Evolutionary conservation across 2,888 invertebrate species (phyloP).

Genomic region (Chloromyia formosa): DNA sequence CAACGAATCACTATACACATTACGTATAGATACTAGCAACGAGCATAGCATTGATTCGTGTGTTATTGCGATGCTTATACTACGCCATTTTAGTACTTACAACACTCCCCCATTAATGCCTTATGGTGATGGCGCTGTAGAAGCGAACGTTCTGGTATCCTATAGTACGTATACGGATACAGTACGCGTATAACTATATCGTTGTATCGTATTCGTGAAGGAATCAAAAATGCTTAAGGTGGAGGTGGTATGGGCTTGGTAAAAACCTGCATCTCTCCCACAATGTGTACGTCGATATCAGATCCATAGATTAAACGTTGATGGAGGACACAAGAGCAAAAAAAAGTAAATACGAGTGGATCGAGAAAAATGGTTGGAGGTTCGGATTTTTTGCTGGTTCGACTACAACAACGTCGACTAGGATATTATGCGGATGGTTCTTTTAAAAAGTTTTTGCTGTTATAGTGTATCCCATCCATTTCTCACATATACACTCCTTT

Average conservation of each 20-base stretch:
- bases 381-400: background rate
- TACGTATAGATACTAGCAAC: conserved; percentile 13
- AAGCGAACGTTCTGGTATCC: background rate
- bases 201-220: background rate
- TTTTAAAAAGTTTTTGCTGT: conserved; percentile 12
- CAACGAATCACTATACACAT: background rate
- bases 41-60: conserved; percentile 46
- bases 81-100: conserved; percentile 48
- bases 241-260: background rate
- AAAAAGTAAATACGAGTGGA: background rate
- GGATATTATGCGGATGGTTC: background rate
- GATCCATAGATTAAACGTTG: conserved; percentile 31
- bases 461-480: background rate
- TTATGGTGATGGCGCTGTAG: background rate
- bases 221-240: conserved; percentile 36
- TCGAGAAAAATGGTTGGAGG: conserved; percentile 19
- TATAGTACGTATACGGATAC: too few relatives aligned
- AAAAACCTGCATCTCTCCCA: background rate
- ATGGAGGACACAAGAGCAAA: conserved; percentile 8
- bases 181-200: background rate
- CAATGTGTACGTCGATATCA: background rate
- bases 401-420: background rate
- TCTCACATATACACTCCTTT: background rate
- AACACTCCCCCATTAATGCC: conserved; percentile 40
- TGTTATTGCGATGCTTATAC: conserved; percentile 46